A percentile compares a stretch with the other conserved stretches of the same genome.
phyloP scores from a whole-genome alignment of 2,888 invertebrate species.

The Vesta saturnalis region DNA sequence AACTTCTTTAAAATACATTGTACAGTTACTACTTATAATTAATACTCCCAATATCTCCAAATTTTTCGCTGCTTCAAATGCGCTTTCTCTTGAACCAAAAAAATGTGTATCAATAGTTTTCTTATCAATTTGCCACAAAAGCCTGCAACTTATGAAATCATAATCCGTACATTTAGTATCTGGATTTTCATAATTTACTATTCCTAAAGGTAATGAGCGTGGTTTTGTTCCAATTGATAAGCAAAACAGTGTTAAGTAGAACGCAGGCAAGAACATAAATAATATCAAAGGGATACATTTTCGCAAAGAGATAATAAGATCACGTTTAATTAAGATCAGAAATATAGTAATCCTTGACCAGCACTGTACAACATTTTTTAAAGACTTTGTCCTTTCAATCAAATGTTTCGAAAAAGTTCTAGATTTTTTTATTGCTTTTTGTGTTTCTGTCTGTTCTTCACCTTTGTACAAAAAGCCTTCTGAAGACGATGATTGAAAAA shows the following conservation, averaged over 20 bases:
- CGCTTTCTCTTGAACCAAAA: conserved; percentile 20
- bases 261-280: conserved; percentile 31
- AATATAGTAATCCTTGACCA: background rate
- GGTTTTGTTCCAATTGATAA: conserved; percentile 38
- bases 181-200: conserved; percentile 36
- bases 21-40: conserved; percentile 31
- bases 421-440: no score
- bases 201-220: conserved; percentile 28
- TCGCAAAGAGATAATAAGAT: conserved; percentile 26
- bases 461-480: conserved; percentile 41
- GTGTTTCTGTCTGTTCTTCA: no score
- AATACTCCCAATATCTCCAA: conserved; percentile 36
- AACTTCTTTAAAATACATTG: conserved; percentile 29
- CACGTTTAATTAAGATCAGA: conserved; percentile 21
- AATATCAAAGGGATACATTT: conserved; percentile 28
- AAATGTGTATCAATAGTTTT: conserved; percentile 19
- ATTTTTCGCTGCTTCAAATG: conserved; percentile 29
- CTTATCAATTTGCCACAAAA: conserved; percentile 31
- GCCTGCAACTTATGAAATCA: conserved; percentile 36
- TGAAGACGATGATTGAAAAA: no score
- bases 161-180: conserved; percentile 13
- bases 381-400: background rate
- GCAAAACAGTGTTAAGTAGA: conserved; percentile 34
- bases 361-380: background rate
- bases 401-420: no score